Conservation (phyloP, 2,113 vertebrate genomes). For the Gobio gobio region DNA sequence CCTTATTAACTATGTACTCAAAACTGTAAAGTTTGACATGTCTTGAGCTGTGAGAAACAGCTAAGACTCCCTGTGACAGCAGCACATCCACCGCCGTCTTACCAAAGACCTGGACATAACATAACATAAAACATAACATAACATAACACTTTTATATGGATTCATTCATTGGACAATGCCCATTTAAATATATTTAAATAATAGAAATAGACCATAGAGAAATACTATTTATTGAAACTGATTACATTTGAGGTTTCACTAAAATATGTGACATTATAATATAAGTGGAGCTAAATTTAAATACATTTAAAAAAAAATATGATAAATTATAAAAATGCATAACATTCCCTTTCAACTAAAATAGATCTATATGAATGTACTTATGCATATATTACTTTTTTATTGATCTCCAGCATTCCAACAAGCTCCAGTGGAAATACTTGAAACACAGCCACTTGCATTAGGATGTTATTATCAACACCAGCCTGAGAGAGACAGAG, state of each 20-base stretch:
- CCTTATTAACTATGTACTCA: constrained; percentile 86
- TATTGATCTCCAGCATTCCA: constrained; percentile 90
- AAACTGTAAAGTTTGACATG: constrained; percentile 92
- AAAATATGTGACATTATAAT: background rate
- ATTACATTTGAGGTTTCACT: background rate
- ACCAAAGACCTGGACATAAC: constrained; percentile 85
- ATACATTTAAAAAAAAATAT: background rate
- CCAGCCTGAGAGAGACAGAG: constrained; percentile 74
- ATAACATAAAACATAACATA: background rate
- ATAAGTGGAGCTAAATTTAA: background rate
- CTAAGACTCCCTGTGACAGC: constrained; percentile 88
- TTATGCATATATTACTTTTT: constrained; percentile 75
- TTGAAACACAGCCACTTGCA: constrained; percentile 87
- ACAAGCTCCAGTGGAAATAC: constrained; percentile 88
- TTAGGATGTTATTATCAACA: constrained; percentile 78
- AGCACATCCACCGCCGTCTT: constrained; percentile 85
- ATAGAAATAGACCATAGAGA: background rate
- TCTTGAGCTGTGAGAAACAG: constrained; percentile 88
- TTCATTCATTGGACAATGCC: background rate
- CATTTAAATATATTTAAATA: background rate
- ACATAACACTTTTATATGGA: background rate
- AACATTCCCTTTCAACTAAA: background rate
- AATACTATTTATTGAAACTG: background rate
- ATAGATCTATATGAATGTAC: background rate
- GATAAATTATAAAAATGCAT: background rate